phyloP scores from a whole-genome alignment of 2,113 vertebrate species.

The Hypanus sabinus region DNA sequence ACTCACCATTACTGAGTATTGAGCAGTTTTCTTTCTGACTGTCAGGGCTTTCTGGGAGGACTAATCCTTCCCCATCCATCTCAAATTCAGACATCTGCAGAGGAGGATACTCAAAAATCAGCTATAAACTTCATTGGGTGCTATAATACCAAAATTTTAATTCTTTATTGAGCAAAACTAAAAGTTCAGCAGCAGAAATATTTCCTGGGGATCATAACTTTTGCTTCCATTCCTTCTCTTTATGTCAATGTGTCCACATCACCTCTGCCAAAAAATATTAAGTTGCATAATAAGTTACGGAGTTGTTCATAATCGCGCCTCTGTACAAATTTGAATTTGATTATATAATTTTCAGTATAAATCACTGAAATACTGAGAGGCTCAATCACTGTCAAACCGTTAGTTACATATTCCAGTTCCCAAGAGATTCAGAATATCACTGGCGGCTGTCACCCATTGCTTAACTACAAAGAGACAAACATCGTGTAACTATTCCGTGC shows the following conservation, averaged over 20 bases:
- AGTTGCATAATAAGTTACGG: neutral
- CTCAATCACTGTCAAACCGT: neutral
- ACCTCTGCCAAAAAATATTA: too few relatives aligned
- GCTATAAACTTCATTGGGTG: neutral
- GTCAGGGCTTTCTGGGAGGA: neutral
- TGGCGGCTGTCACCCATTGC: neutral
- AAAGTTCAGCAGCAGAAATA: neutral
- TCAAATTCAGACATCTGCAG: neutral
- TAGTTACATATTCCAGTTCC: neutral
- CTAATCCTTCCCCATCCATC: neutral
- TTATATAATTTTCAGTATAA: neutral
- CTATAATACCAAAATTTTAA: neutral
- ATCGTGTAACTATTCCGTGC: too few relatives aligned
- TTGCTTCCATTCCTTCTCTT: neutral
- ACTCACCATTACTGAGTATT: neutral
- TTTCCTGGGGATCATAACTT: neutral
- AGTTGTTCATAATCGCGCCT: neutral
- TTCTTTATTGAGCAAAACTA: neutral
- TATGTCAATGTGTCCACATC: neutral
- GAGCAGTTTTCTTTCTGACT: neutral
- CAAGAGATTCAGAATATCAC: slow-evolving; percentile 19
- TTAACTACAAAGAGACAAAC: neutral
- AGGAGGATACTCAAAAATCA: neutral
- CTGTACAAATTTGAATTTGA: neutral
- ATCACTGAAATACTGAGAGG: neutral